Evolutionary conservation across 2,797 vertebrate species (phyloP).

Genomic region (Semaprochilodus insignis): DNA sequence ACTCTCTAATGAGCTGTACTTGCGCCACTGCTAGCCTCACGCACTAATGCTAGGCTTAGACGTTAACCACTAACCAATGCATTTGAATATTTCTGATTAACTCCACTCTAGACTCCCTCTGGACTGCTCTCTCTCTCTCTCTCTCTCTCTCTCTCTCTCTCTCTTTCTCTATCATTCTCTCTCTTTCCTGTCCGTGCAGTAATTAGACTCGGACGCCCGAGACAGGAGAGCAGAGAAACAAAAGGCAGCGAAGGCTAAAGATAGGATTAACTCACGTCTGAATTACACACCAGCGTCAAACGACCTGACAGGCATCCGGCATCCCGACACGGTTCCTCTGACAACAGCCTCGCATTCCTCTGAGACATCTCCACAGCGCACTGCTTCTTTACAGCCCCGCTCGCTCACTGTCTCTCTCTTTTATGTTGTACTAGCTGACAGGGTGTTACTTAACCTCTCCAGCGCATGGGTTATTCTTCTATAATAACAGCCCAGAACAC

Average conservation of each 20-base stretch:
- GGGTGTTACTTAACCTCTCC: background rate
- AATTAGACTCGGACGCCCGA: constrained; percentile 75
- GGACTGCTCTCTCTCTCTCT: constrained; percentile 59
- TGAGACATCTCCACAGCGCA: background rate
- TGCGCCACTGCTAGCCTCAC: background rate
- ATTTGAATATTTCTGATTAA: constrained; percentile 82
- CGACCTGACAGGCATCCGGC: constrained; percentile 78
- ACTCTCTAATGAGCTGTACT: constrained; percentile 57
- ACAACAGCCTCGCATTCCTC: constrained; percentile 2
- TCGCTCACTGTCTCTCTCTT: background rate
- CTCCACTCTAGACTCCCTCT: constrained; percentile 48
- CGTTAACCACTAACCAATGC: constrained; percentile 37
- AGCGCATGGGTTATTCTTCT: background rate
- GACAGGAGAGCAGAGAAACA: constrained; percentile 38
- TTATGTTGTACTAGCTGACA: background rate
- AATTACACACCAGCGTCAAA: constrained; percentile 76
- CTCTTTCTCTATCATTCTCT: constrained; percentile 31
- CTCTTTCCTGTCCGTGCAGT: constrained; percentile 56
- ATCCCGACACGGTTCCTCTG: constrained; percentile 61
- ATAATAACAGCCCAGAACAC: background rate
- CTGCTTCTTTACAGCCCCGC: background rate
- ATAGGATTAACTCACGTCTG: constrained; percentile 78
- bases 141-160: constrained; percentile 53
- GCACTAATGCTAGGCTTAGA: background rate
- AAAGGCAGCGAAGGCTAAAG: constrained; percentile 76